Evolutionary conservation across 2,113 vertebrate genomes (phyloP).

Genomic region (Capreolus pygargus): DNA sequence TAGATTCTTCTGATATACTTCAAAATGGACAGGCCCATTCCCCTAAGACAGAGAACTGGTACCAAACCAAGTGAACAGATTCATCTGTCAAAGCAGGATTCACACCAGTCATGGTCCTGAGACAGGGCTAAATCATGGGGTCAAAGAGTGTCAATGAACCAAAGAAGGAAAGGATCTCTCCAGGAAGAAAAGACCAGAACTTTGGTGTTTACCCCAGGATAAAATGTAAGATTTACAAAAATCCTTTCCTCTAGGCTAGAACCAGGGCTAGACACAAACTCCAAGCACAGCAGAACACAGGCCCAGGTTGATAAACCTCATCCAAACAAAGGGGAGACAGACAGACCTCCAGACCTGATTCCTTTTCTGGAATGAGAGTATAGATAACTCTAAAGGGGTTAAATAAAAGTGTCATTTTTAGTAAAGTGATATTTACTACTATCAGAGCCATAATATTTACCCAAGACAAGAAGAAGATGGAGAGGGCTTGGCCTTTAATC

Average conservation of each 20-base stretch:
- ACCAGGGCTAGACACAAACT: not conserved
- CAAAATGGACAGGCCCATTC: slow-evolving; percentile 18
- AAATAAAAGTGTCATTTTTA: not conserved
- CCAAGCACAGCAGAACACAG: not conserved
- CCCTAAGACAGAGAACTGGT: not conserved
- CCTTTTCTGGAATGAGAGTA: not conserved
- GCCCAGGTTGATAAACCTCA: not conserved
- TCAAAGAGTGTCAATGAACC: not conserved
- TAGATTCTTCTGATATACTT: not conserved
- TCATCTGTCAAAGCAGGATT: not conserved
- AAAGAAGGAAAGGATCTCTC: slow-evolving; percentile 23
- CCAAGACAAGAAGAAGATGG: not conserved
- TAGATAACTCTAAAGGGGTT: not conserved
- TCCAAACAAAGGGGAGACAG: not conserved
- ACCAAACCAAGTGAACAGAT: not conserved
- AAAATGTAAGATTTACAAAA: not conserved
- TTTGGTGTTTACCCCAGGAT: not conserved
- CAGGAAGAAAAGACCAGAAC: not conserved
- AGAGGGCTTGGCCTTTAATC: not conserved
- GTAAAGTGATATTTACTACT: not conserved
- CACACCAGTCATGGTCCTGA: not conserved
- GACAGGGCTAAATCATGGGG: not conserved
- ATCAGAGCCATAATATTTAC: slow-evolving; percentile 11
- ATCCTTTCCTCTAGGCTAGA: not conserved
- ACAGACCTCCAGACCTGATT: not conserved